Evolutionary conservation across 1,140 invertebrate species (phyloP).

Genomic region (Dendrolimus kikuchii): DNA sequence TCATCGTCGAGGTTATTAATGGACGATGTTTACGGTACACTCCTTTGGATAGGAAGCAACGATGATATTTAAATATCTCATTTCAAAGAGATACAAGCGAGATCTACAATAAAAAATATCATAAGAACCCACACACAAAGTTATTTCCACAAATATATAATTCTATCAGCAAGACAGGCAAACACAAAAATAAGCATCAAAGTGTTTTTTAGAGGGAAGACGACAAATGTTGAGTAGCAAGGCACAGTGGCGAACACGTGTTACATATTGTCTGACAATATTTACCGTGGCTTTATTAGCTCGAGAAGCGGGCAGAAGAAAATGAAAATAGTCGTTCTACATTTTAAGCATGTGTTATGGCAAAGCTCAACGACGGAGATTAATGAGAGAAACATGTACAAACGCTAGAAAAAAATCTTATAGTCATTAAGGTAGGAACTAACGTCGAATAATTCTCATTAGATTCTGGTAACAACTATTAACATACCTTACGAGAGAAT

Average conservation of each 20-base stretch:
- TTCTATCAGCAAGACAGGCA: constrained; percentile 54
- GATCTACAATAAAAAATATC: constrained; percentile 43
- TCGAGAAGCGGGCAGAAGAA: constrained; percentile 38
- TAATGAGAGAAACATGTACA: constrained; percentile 46
- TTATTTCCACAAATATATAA: constrained; percentile 62
- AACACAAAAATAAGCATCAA: constrained; percentile 70
- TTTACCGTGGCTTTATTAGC: constrained; percentile 64
- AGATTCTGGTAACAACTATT: constrained; percentile 55
- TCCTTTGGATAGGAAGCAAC: constrained; percentile 56
- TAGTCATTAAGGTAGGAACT: constrained; percentile 5
- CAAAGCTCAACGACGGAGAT: constrained; percentile 31
- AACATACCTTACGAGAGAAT: constrained; percentile 42
- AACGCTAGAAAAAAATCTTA: constrained; percentile 11
- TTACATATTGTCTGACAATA: constrained; percentile 67
- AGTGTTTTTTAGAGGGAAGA: constrained; percentile 61
- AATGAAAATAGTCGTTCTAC: constrained; percentile 53
- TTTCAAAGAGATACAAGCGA: constrained; percentile 48
- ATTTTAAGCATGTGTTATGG: constrained; percentile 55
- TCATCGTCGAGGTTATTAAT: constrained; percentile 34
- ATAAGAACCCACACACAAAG: constrained; percentile 45
- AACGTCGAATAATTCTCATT: constrained; percentile 44
- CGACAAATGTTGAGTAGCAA: constrained; percentile 58
- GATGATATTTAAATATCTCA: constrained; percentile 59
- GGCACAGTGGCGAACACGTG: constrained; percentile 57
- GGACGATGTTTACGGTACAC: constrained; percentile 42